These are phyloP conservation scores for Parauchenoglanis punctatus DNA, from an alignment of 2,797 vertebrate species.

Conservation along the genomic window DNA sequence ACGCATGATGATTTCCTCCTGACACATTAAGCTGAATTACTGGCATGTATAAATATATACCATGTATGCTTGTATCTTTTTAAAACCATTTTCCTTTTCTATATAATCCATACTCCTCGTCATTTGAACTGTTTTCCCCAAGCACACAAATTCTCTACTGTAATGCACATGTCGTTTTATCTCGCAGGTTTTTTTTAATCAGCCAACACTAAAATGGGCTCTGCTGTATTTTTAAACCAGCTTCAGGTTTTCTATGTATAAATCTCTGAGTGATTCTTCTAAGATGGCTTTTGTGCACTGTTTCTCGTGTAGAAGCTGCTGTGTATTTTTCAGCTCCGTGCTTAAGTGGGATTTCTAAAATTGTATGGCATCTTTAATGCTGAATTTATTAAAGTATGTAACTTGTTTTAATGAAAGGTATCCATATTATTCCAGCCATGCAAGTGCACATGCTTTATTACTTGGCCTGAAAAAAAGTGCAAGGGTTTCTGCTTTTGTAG, in stretches of 20 bases:
- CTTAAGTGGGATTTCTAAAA: slow-evolving; percentile 57
- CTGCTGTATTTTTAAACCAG: slow-evolving; percentile 62
- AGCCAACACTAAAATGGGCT: slow-evolving; percentile 63
- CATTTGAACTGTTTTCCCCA: neutral
- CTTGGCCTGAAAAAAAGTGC: slow-evolving; percentile 24
- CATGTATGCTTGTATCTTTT: neutral
- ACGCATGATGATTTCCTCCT: slow-evolving; percentile 14
- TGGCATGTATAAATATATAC: neutral
- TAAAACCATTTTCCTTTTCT: neutral
- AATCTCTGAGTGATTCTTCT: slow-evolving; percentile 59
- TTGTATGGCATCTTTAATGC: slow-evolving; percentile 28
- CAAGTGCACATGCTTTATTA: slow-evolving; percentile 46
- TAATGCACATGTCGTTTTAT: slow-evolving; percentile 32
- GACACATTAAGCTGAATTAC: slow-evolving; percentile 7
- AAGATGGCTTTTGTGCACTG: slow-evolving; percentile 61
- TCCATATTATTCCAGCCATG: slow-evolving; percentile 35
- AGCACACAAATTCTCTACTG: slow-evolving; percentile 22
- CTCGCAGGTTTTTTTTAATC: slow-evolving; percentile 39
- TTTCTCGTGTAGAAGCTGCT: slow-evolving; percentile 61
- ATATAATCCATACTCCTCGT: neutral
- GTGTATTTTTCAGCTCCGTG: slow-evolving; percentile 68
- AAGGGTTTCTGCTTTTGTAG: slow-evolving; percentile 51
- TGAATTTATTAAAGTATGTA: slow-evolving; percentile 35
- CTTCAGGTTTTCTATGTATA: slow-evolving; percentile 61
- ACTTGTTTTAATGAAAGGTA: slow-evolving; percentile 30